These are phyloP conservation scores for Ifrita kowaldi DNA, from an alignment of 2,113 vertebrate species.

Conservation along the genomic window DNA sequence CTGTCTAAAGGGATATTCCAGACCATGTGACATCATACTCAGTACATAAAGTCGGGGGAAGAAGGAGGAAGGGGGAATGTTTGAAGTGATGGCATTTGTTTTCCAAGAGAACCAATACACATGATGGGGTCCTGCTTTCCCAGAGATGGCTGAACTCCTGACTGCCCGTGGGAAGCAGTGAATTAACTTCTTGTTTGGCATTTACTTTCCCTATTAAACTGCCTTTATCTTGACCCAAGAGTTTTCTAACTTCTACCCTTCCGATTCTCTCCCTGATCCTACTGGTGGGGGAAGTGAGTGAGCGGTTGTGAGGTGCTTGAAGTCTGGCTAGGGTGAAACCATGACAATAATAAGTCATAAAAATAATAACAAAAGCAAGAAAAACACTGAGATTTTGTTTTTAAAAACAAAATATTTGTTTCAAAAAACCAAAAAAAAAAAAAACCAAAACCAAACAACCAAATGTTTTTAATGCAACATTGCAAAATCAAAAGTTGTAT, in stretches of 20 bases:
- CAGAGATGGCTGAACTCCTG: not conserved
- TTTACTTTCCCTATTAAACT: not conserved
- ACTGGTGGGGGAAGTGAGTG: too few relatives aligned
- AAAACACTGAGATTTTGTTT: not conserved
- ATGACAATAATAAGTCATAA: not conserved
- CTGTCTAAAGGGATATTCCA: not conserved
- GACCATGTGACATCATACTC: not conserved
- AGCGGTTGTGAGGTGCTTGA: not conserved
- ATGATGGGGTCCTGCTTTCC: not conserved
- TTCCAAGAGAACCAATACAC: accelerated
- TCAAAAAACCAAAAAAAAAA: not conserved
- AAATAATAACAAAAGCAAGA: not conserved
- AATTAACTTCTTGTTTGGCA: not conserved
- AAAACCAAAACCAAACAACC: not conserved
- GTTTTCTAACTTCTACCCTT: not conserved
- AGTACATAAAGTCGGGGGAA: too few relatives aligned
- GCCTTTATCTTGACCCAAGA: not conserved
- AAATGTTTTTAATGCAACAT: not conserved
- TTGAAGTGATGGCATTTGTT: not conserved
- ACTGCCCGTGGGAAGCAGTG: not conserved
- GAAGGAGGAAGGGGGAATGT: not conserved
- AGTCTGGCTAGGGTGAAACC: not conserved
- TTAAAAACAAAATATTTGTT: not conserved
- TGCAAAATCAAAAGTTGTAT: not conserved
- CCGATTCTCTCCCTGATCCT: not conserved